Percentiles rank a stretch among this genome's conserved stretches.
These are phyloP conservation scores for Spea bombifrons DNA, from an alignment of 2,113 vertebrate species.

Conservation along the genomic window DNA sequence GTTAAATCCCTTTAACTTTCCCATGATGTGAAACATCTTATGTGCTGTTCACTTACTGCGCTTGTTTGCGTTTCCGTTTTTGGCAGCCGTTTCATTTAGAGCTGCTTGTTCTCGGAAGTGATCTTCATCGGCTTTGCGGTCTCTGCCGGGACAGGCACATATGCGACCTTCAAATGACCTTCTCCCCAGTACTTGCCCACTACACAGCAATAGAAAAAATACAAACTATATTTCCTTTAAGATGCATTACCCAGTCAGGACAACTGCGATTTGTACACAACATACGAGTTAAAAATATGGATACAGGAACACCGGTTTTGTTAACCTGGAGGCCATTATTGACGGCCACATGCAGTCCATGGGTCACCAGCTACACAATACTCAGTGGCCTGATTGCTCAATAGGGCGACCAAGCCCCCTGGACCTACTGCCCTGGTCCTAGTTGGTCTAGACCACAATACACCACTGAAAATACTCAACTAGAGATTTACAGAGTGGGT, in stretches of 20 bases:
- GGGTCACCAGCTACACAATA: too few species aligned
- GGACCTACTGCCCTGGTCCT: too few species aligned
- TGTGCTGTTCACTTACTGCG: constrained; percentile 69
- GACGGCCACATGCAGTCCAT: too few species aligned
- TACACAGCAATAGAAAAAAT: constrained; percentile 49
- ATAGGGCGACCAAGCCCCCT: too few species aligned
- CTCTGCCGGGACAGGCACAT: constrained; percentile 92
- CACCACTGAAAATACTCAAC: too few species aligned
- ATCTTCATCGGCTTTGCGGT: constrained; percentile 93
- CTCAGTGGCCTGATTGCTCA: too few species aligned
- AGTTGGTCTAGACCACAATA: too few species aligned
- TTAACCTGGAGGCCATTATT: too few species aligned
- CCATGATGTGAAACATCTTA: neutral
- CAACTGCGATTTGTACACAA: neutral
- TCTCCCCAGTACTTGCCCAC: constrained; percentile 84
- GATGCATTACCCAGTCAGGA: neutral
- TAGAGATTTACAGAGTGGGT: too few species aligned
- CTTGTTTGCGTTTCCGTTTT: constrained; percentile 81
- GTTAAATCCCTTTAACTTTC: too few species aligned
- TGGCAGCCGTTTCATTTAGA: constrained; percentile 80
- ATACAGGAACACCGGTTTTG: too few species aligned
- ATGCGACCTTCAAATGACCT: constrained; percentile 89
- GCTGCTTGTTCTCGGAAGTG: constrained; percentile 93
- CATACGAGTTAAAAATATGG: too few species aligned
- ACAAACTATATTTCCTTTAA: constrained; percentile 8